Percentiles rank a stretch among this genome's conserved stretches.
phyloP scores from a whole-genome alignment of 2,113 vertebrate species.

The Stegastes partitus region DNA sequence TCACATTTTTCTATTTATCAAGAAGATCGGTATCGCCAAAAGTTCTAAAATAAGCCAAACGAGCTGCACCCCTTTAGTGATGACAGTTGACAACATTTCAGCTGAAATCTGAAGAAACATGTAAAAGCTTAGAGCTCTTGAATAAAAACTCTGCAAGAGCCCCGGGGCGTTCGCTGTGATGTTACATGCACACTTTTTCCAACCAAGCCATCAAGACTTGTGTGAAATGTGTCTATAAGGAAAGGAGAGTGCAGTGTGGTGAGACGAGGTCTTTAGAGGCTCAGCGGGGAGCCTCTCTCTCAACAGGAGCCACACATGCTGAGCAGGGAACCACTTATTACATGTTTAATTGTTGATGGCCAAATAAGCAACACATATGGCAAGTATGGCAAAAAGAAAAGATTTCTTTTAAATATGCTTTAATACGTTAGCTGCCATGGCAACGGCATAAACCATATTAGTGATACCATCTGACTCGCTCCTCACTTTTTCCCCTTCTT shows the following conservation, averaged over 20 bases:
- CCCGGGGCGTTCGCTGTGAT: constrained; percentile 1
- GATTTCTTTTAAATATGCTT: constrained; percentile 74
- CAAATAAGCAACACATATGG: constrained; percentile 74
- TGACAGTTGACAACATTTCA: not conserved
- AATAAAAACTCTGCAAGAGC: not conserved
- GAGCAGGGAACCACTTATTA: constrained; percentile 76
- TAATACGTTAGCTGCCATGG: constrained; percentile 65
- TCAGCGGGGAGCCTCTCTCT: constrained; percentile 59
- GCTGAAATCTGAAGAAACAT: constrained; percentile 11
- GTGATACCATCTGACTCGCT: constrained; percentile 73
- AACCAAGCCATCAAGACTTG: constrained; percentile 8
- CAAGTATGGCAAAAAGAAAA: constrained; percentile 52
- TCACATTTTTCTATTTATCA: constrained; percentile 22
- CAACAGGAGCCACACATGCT: constrained; percentile 52
- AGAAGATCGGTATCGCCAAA: constrained; percentile 16
- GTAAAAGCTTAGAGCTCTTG: constrained; percentile 1
- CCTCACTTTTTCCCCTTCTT: constrained; percentile 73
- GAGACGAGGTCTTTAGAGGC: constrained; percentile 66
- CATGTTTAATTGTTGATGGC: constrained; percentile 70
- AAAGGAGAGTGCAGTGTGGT: constrained; percentile 44
- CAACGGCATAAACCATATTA: constrained; percentile 72
- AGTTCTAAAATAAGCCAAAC: constrained; percentile 8
- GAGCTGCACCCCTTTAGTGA: not conserved
- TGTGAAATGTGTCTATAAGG: constrained; percentile 50
- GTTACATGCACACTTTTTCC: constrained; percentile 32